Conservation (phyloP, 1,140 invertebrate genomes). For the Pseudachorutes palmiensis region DNA sequence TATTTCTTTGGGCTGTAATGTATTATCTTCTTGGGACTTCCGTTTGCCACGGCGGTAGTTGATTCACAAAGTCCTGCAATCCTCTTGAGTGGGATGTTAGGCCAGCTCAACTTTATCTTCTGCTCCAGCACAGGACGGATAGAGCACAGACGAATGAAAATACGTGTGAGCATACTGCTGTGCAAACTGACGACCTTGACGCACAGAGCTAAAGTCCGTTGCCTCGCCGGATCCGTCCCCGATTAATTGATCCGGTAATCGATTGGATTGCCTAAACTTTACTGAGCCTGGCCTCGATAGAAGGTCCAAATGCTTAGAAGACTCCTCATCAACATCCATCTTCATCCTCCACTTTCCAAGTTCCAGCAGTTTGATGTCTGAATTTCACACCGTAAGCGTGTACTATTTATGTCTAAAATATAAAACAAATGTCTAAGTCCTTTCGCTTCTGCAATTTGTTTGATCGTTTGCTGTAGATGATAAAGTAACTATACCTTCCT, state of each 20-base stretch:
- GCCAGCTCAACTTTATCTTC: constrained; percentile 17
- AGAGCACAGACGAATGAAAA: constrained; percentile 10
- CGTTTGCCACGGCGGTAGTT: background rate
- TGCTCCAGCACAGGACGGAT: constrained; percentile 22
- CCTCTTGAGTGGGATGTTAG: constrained; percentile 23
- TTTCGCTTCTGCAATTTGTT: too few relatives aligned
- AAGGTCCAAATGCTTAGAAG: background rate
- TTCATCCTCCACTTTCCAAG: too few relatives aligned
- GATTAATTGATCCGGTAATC: background rate
- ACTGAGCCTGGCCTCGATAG: background rate
- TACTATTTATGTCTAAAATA: too few relatives aligned
- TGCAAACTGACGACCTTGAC: constrained; percentile 7
- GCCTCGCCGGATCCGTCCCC: background rate
- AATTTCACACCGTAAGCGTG: too few relatives aligned
- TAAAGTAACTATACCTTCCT: too few relatives aligned
- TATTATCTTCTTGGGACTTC: constrained; percentile 6
- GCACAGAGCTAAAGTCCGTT: background rate
- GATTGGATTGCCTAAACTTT: background rate
- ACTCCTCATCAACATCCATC: background rate
- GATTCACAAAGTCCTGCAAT: constrained; percentile 32
- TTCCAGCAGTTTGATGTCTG: too few relatives aligned
- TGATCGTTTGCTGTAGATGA: too few relatives aligned
- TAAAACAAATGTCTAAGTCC: too few relatives aligned
- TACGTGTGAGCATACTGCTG: constrained; percentile 34
- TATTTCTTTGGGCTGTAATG: background rate